These are phyloP conservation scores for Reticulitermes speratus DNA, from an alignment of 1,140 invertebrate species.

Conservation along the genomic window DNA sequence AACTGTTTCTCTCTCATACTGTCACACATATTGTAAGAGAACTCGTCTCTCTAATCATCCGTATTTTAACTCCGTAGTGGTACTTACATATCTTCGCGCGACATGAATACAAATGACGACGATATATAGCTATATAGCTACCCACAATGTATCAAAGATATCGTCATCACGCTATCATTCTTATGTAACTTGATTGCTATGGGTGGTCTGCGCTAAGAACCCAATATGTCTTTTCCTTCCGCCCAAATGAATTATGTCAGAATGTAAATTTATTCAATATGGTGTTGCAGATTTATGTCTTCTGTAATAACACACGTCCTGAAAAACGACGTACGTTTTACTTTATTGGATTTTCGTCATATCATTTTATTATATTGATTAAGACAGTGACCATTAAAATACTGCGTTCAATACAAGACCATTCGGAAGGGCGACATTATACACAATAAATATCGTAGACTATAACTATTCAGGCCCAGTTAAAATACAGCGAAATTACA, in stretches of 20 bases:
- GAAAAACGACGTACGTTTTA: background rate
- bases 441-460: too few relatives aligned
- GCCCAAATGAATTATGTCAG: background rate
- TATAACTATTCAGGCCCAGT: too few relatives aligned
- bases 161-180: background rate
- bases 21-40: background rate
- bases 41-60: too few relatives aligned
- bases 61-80: background rate
- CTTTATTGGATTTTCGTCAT: too few relatives aligned
- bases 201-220: background rate
- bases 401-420: too few relatives aligned
- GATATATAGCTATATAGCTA: too few relatives aligned
- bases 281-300: background rate
- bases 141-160: background rate
- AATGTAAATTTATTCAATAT: background rate
- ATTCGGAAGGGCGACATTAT: too few relatives aligned
- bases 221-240: too few relatives aligned
- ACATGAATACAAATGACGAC: background rate
- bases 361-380: too few relatives aligned
- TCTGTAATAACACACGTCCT: background rate
- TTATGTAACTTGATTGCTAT: background rate
- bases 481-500: too few relatives aligned
- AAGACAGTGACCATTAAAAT: too few relatives aligned
- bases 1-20: too few relatives aligned
- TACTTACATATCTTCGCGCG: background rate